Evolutionary conservation across 2,113 vertebrate genomes (phyloP), one percentile per base, ranked within the genome.

Genomic region (Campylorhamphus procurvoides): DNA sequence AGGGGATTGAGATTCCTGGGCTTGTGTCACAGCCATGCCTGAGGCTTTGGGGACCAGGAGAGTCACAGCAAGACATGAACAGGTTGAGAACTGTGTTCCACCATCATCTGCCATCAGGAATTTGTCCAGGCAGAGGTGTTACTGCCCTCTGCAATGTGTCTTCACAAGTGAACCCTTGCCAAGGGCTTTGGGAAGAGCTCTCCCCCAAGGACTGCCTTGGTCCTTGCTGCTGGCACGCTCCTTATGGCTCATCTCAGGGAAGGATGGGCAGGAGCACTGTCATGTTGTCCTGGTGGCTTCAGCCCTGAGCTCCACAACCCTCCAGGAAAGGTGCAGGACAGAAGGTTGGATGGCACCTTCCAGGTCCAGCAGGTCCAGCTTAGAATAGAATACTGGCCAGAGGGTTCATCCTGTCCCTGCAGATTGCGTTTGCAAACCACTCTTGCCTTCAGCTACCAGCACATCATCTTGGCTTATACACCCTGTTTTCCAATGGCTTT

Each of bases 21-120:
- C 39, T 80, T 0, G 0, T 31, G 52, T 50, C 20, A 2, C 33
- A 62, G 27, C 31, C 29, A 1, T 40, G 19, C 42, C 11, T 10
- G 20, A 46, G 49, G 40, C 20, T 71, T 46, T 55, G 33, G n/a
- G 63, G 63, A 9, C 15, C 39, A 33, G 40, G 75, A 59, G 7
- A 52, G 25, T 10, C 44, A 7, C 39, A 39, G 50, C 18, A 80
- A 40, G 35, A 2, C 46, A 67, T 14, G 23, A 27, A 40, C 9
- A 8, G 62, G 35, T 31, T 73, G n/a, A 27, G 74, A 53, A 8
- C 23, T 1, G 1, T 12, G 25, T 39, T 44, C 18, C 4, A 39
- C 27, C 40, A 18, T 10, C 18, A 28, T 58, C 14, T 81, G 49
- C 55, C 62, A 29, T 29, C 87, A 28, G 66, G 49, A 31, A 47